phyloP scores from a whole-genome alignment of 1,140 invertebrate genomes.

The Drosophila ananassae region DNA sequence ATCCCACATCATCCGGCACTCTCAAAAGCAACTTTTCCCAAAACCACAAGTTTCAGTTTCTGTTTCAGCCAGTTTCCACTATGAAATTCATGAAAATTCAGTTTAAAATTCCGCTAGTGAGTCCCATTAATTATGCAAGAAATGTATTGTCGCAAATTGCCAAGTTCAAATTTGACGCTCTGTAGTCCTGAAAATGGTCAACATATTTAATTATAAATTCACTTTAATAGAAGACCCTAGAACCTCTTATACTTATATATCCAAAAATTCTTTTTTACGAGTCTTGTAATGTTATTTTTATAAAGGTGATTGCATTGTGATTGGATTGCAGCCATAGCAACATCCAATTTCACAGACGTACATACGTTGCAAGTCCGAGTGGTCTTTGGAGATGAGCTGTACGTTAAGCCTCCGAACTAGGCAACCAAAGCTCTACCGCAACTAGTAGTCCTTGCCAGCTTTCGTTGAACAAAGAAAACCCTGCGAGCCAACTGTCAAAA shows the following conservation, averaged over 20 bases:
- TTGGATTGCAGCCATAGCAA: neutral
- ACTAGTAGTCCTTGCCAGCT: conserved; percentile 1
- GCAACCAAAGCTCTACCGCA: neutral
- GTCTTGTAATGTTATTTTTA: too few relatives aligned
- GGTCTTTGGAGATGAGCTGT: neutral
- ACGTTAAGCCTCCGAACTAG: neutral
- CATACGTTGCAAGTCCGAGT: too few relatives aligned
- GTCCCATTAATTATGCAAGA: conserved; percentile 31
- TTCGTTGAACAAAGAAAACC: conserved; percentile 17
- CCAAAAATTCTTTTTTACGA: too few relatives aligned
- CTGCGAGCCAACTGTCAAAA: conserved; percentile 60
- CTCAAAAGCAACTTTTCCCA: neutral
- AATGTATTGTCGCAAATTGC: conserved; percentile 17
- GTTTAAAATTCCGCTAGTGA: conserved; percentile 18
- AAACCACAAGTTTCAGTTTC: neutral
- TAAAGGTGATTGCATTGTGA: neutral
- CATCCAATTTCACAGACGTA: too few relatives aligned
- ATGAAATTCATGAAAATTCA: conserved; percentile 24
- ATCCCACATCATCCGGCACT: too few relatives aligned
- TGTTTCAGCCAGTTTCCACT: neutral
- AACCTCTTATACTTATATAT: too few relatives aligned
- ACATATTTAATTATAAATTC: conserved; percentile 32
- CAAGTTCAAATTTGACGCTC: neutral
- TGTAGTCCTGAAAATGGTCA: neutral
- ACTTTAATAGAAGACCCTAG: neutral